phyloP scores from a whole-genome alignment of 2,888 invertebrate genomes.

The Pimpla rufipes region DNA sequence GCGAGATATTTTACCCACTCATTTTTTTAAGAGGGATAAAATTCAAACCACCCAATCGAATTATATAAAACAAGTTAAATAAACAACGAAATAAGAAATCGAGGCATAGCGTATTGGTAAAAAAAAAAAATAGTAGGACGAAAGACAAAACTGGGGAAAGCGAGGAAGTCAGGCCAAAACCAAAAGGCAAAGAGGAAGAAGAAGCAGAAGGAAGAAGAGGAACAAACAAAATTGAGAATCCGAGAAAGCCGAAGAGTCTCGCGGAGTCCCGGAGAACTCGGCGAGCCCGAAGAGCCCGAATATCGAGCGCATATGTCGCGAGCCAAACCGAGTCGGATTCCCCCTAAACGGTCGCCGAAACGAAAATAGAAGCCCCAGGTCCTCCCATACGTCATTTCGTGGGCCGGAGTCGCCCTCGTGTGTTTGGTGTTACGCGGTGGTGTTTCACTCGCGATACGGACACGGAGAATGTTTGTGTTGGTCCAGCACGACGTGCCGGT shows the following conservation, averaged over 20 bases:
- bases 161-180: slow-evolving; percentile 21
- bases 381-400: slow-evolving; percentile 81
- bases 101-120: too few relatives aligned
- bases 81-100: slow-evolving; percentile 7
- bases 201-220: slow-evolving; percentile 48
- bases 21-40: too few relatives aligned
- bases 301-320: slow-evolving; percentile 82
- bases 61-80: too few relatives aligned
- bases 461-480: slow-evolving; percentile 36
- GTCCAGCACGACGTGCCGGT: not conserved
- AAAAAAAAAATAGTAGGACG: slow-evolving; percentile 19
- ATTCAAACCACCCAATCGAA: too few relatives aligned
- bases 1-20: too few relatives aligned
- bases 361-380: slow-evolving; percentile 81
- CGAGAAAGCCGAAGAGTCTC: slow-evolving; percentile 48
- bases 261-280: slow-evolving; percentile 58
- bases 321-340: slow-evolving; percentile 66
- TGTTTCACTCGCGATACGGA: slow-evolving; percentile 66
- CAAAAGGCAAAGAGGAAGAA: slow-evolving; percentile 59
- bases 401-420: slow-evolving; percentile 54
- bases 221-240: slow-evolving; percentile 55
- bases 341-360: slow-evolving; percentile 75
- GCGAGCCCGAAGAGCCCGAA: slow-evolving; percentile 78
- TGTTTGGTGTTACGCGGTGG: slow-evolving; percentile 75
- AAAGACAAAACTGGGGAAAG: not conserved